Base-by-base conservation (phyloP, 2,797 vertebrate species). In the Phataginus tricuspis region DNA sequence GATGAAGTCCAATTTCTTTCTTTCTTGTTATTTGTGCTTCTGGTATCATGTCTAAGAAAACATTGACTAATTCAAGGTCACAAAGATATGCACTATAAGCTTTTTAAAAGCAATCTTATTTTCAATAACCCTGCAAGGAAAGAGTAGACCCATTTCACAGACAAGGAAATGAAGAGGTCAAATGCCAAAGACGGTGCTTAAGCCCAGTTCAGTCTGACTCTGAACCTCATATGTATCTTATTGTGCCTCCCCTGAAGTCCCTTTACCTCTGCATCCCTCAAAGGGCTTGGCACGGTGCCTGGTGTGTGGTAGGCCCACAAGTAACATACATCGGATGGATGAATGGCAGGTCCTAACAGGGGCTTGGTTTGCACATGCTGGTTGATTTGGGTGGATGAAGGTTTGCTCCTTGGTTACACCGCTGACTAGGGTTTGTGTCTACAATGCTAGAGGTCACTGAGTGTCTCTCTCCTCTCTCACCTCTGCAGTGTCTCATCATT, bases 401-500 rank as follows among this genome's bases (percentile, higher is more conserved):
- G 9, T 72, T 84, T 86, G 25, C 21, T 1, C 13, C 39, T 31
- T 69, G 3, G 16, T 80, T n/a, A 39, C 29, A 9, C 4, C 55
- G 29, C 27, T 55, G 39, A 64, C 21, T 4, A 1, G 68, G 61
- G 23, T 15, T 68, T 21, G 0, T 57, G 27, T 79, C 89, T 39
- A 10, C 12, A 11, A 16, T n/a, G 8, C 68, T 39, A 3, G 19
- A 45, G 10, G 13, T 66, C 55, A 27, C 51, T 63, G 31, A 85
- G 18, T 8, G 0, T 83, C 78, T 88, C 15, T 79, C 37, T 53
- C 7, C 2, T 77, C 7, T 78, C 97, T 95, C 88, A 2, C 79
- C 86, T 34, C 86, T 25, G 9, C 95, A 99, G 99, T 99, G 99
- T 98, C 99, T 99, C 95, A 99, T 99, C 97, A 98, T 99, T 10